Evolutionary conservation across 23 tunicate species (phyloP), one percentile per base, ranked within the genome.

Genomic region (Aplidium turbinatum): DNA sequence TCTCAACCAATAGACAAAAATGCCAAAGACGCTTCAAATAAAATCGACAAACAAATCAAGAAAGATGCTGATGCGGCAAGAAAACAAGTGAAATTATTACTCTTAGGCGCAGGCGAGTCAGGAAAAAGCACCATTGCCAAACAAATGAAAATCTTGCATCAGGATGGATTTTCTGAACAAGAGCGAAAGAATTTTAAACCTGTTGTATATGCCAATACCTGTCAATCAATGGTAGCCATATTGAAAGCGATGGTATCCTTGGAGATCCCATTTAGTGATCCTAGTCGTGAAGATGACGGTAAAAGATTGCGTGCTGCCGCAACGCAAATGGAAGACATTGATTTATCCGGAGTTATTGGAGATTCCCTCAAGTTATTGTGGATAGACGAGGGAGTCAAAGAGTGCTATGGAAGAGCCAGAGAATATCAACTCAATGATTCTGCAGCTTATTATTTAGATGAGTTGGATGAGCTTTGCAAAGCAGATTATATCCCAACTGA

Each of bases 391-490:
- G 99, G 95, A 0, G 82, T 94, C 20, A 82, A 74, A 40, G 75
- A 77, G 35, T 87, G 99, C 57, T 94, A 77, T 79, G 53, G 72
- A 0, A 67, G 99, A 26, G 64, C 99, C 6, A 58, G 99, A 7
- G 99, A 87, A 42, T 94, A 94, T 55, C 99, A 94, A 48, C 82
- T 94, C 1, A 86, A 87, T 78, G 99, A 94, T 62, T 94, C 99
- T 11, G 99, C 95, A 25, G 51, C 80, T 4, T 94, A 94, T 42
- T 94, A 81, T 46, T 60, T 94, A 0, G 99, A 94, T 34, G 81
- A 46, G 1, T 47, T 94, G 22, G 86, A 87, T 31, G 68, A 89
- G 20, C 51, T 94, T 7, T 76, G 83, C 68, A 82, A 82, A 1
- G 29, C 81, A 0, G 19, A 76, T 38, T 94, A 94, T 74, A 39